Evolutionary conservation across 2,888 invertebrate species (phyloP).

Genomic region (Apamea crenata): DNA sequence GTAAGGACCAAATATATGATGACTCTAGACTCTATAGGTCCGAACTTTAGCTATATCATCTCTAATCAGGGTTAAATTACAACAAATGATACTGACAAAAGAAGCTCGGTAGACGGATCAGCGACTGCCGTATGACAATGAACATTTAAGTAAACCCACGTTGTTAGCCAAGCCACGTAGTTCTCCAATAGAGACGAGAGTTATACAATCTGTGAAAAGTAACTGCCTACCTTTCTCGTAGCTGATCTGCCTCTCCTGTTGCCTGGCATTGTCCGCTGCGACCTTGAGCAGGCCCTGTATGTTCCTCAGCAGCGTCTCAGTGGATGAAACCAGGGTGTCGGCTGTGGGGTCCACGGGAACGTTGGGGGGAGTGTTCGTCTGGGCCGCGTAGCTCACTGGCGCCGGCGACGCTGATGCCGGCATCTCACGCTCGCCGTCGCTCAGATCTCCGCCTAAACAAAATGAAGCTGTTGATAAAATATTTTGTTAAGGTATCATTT

Average conservation of each 20-base stretch:
- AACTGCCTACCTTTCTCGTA: slow-evolving; percentile 97
- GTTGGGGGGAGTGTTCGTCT: slow-evolving; percentile 90
- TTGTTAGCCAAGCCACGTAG: neutral
- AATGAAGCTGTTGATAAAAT: slow-evolving; percentile 61
- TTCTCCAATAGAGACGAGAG: neutral
- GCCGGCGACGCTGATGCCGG: slow-evolving; percentile 91
- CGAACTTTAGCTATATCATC: neutral
- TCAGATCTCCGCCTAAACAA: slow-evolving; percentile 91
- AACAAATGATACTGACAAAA: neutral
- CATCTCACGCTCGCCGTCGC: slow-evolving; percentile 93
- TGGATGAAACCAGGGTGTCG: slow-evolving; percentile 93
- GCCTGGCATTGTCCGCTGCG: slow-evolving; percentile 99
- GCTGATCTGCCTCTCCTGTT: slow-evolving; percentile 98
- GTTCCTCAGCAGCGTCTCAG: slow-evolving; percentile 98
- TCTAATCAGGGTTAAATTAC: neutral
- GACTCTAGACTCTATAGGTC: neutral
- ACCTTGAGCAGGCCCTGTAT: slow-evolving; percentile 99
- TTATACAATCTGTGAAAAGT: neutral
- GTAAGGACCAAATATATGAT: neutral
- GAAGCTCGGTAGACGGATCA: neutral
- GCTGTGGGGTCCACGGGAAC: slow-evolving; percentile 87
- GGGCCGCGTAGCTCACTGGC: slow-evolving; percentile 95
- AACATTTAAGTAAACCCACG: neutral
- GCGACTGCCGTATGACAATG: neutral
- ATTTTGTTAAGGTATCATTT: slow-evolving; percentile 49